Evolutionary conservation across 2,797 vertebrate genomes (phyloP).

Genomic region (Cirrhinus mrigala): DNA sequence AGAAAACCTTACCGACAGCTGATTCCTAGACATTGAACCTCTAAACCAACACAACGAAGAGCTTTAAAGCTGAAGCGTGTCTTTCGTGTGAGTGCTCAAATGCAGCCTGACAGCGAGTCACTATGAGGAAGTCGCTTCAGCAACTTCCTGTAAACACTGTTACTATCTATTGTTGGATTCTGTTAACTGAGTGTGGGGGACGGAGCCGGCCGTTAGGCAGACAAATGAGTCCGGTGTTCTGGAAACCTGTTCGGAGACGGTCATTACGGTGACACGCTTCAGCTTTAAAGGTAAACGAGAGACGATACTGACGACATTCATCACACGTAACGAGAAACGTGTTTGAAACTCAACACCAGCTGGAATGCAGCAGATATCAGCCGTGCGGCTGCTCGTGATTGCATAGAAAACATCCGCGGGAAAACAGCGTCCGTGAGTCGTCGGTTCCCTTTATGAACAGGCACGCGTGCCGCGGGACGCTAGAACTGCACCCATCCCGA

Average conservation of each 20-base stretch:
- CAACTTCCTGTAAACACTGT: not conserved
- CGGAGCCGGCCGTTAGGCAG: not conserved
- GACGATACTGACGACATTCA: not conserved
- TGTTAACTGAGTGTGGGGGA: not conserved
- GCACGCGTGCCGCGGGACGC: no score
- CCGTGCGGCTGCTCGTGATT: not conserved
- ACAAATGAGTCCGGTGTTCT: not conserved
- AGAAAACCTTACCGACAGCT: not conserved
- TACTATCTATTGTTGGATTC: not conserved
- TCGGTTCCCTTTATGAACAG: conserved; percentile 4
- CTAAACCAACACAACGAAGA: not conserved
- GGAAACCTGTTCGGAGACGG: not conserved
- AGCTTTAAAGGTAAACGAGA: conserved; percentile 7
- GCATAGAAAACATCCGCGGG: conserved; percentile 43
- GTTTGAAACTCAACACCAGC: not conserved
- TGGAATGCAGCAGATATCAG: conserved; percentile 27
- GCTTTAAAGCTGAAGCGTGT: not conserved
- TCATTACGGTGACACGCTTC: not conserved
- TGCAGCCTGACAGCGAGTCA: not conserved
- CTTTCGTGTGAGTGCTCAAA: not conserved
- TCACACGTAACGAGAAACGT: not conserved
- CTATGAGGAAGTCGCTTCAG: not conserved
- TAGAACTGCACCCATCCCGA: conserved; percentile 95
- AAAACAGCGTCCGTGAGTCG: conserved; percentile 8
- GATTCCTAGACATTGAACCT: not conserved